A percentile compares a stretch with the other conserved stretches of the same genome.
Evolutionary conservation across 2,113 vertebrate species (phyloP).

Genomic region (Gorsachius goisagi): DNA sequence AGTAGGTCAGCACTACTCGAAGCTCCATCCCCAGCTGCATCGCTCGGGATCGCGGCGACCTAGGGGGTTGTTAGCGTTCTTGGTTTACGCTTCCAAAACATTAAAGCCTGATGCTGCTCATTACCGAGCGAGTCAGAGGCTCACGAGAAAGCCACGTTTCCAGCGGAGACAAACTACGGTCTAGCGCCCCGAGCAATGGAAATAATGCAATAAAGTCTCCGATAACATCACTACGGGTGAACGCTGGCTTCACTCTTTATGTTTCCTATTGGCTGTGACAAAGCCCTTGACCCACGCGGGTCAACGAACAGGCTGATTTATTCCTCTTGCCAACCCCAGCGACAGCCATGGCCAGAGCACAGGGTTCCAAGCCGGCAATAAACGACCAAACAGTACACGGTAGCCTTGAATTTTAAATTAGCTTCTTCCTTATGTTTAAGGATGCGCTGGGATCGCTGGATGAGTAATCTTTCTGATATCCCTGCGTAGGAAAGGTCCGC

Average conservation of each 20-base stretch:
- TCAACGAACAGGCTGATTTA: neutral
- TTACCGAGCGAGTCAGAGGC: neutral
- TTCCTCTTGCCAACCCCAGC: neutral
- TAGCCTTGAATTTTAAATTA: neutral
- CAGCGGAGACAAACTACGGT: neutral
- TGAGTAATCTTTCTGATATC: neutral
- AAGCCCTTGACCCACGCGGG: neutral
- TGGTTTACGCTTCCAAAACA: neutral
- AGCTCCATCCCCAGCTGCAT: neutral
- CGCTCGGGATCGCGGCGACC: neutral
- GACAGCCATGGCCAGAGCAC: no score
- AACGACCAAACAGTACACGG: neutral
- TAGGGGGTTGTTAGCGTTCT: neutral
- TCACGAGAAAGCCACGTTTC: neutral
- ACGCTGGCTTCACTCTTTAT: neutral
- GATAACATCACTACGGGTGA: neutral
- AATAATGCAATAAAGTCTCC: neutral
- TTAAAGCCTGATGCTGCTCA: neutral
- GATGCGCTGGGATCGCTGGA: fast-evolving
- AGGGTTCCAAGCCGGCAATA: neutral
- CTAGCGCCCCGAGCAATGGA: neutral
- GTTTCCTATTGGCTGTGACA: neutral
- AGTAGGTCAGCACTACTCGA: neutral
- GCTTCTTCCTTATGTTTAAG: neutral
- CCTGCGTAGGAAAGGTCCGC: neutral